Evolutionary conservation across 2,888 invertebrate genomes (phyloP), one percentile per base, ranked within the genome.

Genomic region (Dolichomitus sp.): DNA sequence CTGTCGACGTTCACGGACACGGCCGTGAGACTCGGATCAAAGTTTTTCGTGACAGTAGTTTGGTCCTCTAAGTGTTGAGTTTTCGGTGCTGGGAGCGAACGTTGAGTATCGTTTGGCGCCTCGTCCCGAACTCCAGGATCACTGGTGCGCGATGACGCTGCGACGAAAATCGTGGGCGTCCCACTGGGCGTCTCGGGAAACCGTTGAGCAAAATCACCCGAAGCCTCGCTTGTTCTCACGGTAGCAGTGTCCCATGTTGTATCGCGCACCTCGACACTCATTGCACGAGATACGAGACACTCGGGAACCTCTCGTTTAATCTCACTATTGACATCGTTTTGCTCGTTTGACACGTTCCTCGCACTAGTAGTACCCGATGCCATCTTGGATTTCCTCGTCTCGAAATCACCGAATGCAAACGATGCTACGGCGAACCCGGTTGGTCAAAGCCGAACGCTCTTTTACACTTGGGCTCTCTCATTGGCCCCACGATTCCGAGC

Each of bases 301-400:
- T 73, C 76, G 82, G 66, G 48, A 87, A 6, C 0, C 23, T 27
- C 42, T 9, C 42, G 45, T 0, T 27, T 73, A 50, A 84, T 48
- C 48, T 83, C 89, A 89, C 89, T 93, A 93, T 93, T 93, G 93
- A 93, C 93, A 93, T 93, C 91, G 90, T 90, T 90, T 85, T 89
- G 87, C 84, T 91, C 92, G 85, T 91, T 92, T 93, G 93, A 93
- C 93, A 93, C 93, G 89, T 92, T 91, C 90, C 91, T 91, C 89
- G 88, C 88, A 90, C 90, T 91, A 90, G 90, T 91, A 90, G 90
- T 90, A 90, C 93, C 93, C 90, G 94, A 93, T 92, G 94, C 94
- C 94, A 94, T 94, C 93, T 94, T 94, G 93, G n/a, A 88, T 91
- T 92, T 89, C 85, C 80, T 87, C 87, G 87, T 86, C 85, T 70